These are phyloP conservation scores for Podarcis raffonei DNA, from an alignment of 2,113 vertebrate genomes.

Conservation along the genomic window DNA sequence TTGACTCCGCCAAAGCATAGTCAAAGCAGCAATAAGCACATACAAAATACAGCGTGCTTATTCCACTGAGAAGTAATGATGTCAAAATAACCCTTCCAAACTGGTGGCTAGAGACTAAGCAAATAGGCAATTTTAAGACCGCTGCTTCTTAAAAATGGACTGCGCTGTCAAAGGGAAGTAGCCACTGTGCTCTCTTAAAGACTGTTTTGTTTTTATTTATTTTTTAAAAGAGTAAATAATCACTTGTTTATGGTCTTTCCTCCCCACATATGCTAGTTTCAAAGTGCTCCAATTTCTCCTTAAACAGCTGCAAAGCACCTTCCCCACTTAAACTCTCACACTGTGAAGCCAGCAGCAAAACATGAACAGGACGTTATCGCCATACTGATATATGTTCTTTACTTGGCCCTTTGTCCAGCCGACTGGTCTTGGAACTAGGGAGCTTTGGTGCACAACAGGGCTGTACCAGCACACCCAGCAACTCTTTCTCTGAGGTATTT, in stretches of 20 bases:
- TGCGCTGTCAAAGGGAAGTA: background rate
- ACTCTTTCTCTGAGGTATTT: background rate
- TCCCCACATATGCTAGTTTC: too few species aligned
- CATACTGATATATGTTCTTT: background rate
- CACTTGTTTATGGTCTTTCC: background rate
- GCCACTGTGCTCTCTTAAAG: background rate
- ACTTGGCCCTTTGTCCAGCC: background rate
- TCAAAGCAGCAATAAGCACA: background rate
- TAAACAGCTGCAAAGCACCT: background rate
- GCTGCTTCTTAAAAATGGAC: background rate
- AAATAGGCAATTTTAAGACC: constrained; percentile 1
- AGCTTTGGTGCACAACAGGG: background rate
- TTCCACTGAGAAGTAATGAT: constrained; percentile 2
- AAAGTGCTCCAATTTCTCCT: background rate
- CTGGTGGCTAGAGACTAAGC: background rate
- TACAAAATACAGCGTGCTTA: background rate
- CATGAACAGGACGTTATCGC: background rate
- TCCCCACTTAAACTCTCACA: background rate
- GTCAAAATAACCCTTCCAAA: background rate
- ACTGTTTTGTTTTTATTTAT: background rate
- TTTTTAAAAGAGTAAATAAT: background rate
- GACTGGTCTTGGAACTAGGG: background rate
- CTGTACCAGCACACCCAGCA: background rate
- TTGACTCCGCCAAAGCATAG: background rate
- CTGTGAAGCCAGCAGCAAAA: background rate